Conservation (phyloP, 1,140 invertebrate species). For the Chironomus tepperi region DNA sequence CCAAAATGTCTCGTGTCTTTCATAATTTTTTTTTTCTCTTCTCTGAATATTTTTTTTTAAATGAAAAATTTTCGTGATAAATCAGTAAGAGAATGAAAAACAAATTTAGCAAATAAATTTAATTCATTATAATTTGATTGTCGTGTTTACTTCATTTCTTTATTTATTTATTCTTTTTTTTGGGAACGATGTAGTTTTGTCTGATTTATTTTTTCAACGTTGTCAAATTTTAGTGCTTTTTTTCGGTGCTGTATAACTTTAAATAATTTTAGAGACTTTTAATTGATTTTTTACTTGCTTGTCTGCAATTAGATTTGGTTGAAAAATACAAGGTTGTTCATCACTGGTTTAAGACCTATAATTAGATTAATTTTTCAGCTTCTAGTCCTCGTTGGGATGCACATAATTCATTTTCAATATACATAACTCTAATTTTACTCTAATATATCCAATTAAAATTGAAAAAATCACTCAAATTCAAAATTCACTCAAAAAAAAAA, state of each 20-base stretch:
- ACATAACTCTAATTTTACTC: too few relatives aligned
- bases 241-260: neutral
- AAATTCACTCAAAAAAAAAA: too few relatives aligned
- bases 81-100: neutral
- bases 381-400: too few relatives aligned
- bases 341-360: too few relatives aligned
- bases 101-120: neutral
- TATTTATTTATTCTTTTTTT: neutral
- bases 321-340: too few relatives aligned
- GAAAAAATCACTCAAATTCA: too few relatives aligned
- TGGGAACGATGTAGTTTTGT: neutral
- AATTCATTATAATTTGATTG: constrained; percentile 15
- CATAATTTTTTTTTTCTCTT: too few relatives aligned
- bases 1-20: too few relatives aligned
- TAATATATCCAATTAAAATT: too few relatives aligned
- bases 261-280: neutral
- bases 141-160: constrained; percentile 4
- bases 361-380: too few relatives aligned
- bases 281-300: neutral
- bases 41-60: neutral
- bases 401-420: too few relatives aligned
- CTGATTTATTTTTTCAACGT: neutral
- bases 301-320: too few relatives aligned
- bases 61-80: neutral
- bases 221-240: neutral